phyloP scores from a whole-genome alignment of 2,888 invertebrate genomes.

The Cataglyphis cursor region DNA sequence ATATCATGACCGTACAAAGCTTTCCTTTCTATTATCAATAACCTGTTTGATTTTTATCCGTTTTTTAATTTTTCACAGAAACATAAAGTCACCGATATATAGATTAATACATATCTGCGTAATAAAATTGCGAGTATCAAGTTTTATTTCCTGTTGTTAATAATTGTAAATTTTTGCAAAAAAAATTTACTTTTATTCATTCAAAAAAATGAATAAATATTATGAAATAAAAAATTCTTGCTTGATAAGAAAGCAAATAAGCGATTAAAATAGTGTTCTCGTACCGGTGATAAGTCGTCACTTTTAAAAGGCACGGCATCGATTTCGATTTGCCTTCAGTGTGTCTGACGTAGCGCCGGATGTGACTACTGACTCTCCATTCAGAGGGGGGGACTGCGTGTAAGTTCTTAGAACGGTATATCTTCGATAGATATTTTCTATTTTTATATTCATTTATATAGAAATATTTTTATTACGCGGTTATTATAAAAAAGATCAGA shows the following conservation, averaged over 20 bases:
- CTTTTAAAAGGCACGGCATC: slow-evolving; percentile 65
- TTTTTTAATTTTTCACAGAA: slow-evolving; percentile 13
- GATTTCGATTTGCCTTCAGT: slow-evolving; percentile 64
- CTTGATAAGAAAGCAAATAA: background rate
- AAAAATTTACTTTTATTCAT: background rate
- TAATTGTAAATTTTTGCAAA: background rate
- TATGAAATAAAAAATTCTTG: background rate
- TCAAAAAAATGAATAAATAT: background rate
- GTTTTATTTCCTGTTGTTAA: background rate
- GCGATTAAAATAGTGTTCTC: background rate
- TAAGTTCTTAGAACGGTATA: slow-evolving; percentile 28
- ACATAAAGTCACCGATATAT: slow-evolving; percentile 10
- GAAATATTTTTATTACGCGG: slow-evolving; percentile 6
- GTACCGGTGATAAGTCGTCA: slow-evolving; percentile 23
- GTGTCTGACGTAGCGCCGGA: slow-evolving; percentile 71
- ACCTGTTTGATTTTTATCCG: background rate
- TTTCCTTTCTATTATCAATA: slow-evolving; percentile 20
- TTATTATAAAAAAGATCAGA: background rate
- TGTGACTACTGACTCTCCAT: slow-evolving; percentile 70
- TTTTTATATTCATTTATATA: background rate
- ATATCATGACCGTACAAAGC: background rate
- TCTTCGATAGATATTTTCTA: background rate
- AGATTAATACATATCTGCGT: background rate
- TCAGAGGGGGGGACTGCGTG: slow-evolving; percentile 24
- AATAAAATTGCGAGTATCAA: background rate